Conservation (phyloP, 2,888 invertebrate species). For the Zootermopsis nevadensis region DNA sequence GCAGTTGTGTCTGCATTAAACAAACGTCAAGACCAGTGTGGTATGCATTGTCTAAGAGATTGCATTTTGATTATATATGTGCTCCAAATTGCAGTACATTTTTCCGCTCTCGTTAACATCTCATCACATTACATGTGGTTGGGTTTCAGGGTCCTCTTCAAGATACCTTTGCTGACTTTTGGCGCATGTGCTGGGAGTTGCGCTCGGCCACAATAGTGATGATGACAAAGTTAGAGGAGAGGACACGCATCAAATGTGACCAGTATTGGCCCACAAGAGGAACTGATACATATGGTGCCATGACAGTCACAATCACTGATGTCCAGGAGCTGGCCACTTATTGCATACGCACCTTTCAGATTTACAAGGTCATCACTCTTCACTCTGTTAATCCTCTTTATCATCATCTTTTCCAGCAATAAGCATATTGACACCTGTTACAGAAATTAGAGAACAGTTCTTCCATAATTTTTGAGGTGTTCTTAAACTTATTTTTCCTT, state of each 20-base stretch:
- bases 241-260: constrained; percentile 96
- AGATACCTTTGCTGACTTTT: constrained; percentile 98
- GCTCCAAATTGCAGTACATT: too few species aligned
- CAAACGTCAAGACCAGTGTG: too few species aligned
- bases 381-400: constrained; percentile 48
- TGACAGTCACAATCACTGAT: constrained; percentile 94
- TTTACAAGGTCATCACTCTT: constrained; percentile 69
- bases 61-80: too few species aligned
- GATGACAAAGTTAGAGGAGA: constrained; percentile 99
- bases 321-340: constrained; percentile 98
- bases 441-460: too few species aligned
- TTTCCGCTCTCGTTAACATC: too few species aligned
- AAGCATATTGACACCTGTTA: too few species aligned
- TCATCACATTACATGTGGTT: neutral
- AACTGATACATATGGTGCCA: constrained; percentile 93
- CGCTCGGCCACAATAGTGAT: constrained; percentile 95
- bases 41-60: too few species aligned
- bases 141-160: constrained; percentile 89
- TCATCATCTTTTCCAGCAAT: too few species aligned
- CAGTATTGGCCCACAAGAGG: constrained; percentile 98
- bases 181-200: constrained; percentile 99
- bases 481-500: too few species aligned
- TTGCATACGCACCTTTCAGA: constrained; percentile 96
- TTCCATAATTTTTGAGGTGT: too few species aligned
- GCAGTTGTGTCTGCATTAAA: too few species aligned